Base-by-base conservation (phyloP, 2,888 invertebrate genomes). In the Eupelmus urozonus region DNA sequence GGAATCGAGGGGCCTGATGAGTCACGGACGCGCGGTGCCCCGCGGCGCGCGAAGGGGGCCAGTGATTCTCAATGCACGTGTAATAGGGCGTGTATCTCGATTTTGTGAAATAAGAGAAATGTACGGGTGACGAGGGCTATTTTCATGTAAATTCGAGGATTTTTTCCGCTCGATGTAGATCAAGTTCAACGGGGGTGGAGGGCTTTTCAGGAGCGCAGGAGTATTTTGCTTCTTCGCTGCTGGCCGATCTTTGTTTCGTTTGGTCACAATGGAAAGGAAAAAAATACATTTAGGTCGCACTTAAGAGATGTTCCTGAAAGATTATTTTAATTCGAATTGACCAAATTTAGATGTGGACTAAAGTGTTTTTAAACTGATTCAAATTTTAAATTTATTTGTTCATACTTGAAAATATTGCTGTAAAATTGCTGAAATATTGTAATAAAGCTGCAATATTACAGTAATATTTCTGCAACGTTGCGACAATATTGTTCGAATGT, bases 1-100 rank as follows among this genome's bases (percentile, higher is more conserved):
- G 85, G 87, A 87, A 87, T 88, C 87, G 85, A 86, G 88, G 89
- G 89, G 87, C 87, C 88, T 88, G 89, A 89, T 89, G 89, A 89
- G 88, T 89, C 89, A 89, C 87, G 88, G 85, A 87, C 86, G 87
- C 85, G 87, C 55, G 88, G 85, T 88, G 87, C 88, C 89, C 88
- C 87, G 86, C 86, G 85, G 88, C 87, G 88, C 86, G 63, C 82
- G 82, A 86, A 73, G 82, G 82, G 83, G 82, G 70, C 80, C 88
- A 88, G 88, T 82, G 89, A 84, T 81, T 88, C 89, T 89, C 87
- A 80, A 16, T 45, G 13, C 45, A 13, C 16, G 42, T 51, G 60
- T 40, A 34, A 73, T 45, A 29, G 23, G n/a, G 49, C 51, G 20
- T 67, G 57, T 45, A 66, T 66, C 40, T 63, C 18, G 34, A 25